Base-by-base conservation (phyloP, 2,888 invertebrate genomes). In the Pherbina coryleti region DNA sequence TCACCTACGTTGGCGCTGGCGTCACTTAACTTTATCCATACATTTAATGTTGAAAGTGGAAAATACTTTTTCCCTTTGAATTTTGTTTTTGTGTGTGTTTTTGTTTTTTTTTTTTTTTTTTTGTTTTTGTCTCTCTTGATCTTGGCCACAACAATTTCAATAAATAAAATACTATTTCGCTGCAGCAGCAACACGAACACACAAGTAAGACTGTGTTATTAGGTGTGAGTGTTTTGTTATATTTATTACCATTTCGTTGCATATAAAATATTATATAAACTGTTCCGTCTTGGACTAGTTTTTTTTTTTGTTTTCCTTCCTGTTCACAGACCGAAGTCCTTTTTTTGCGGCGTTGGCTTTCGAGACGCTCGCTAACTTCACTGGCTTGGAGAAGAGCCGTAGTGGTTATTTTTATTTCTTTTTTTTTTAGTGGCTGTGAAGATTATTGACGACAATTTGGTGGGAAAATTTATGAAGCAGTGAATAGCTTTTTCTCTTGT, bases 391-490 rank as follows among this genome's bases (percentile, higher is more conserved):
- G n/a, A 19, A n/a, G n/a, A n/a, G n/a, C n/a, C n/a, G n/a, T n/a
- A 53, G 7, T 17, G n/a, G 53, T 19, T 53, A 17, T 3, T 31
- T 64, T 31, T 28, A 7, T 64, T 49, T 49, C 28, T 31, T 62
- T 75, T 31, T 69, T 55, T 37, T 17, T 57, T 75, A 19, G 55
- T 73, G 75, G 53, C 75, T 17, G 53, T 17, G n/a, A 17, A 79
- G 83, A 86, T 85, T 87, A 87, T 85, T 85, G 84, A 83, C 82
- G 83, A 84, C 86, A 86, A 86, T 86, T 87, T 87, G 87, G 82
- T 82, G 82, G 53, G 80, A 77, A 84, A 85, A 86, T 87, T 86
- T 86, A 86, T 87, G 82, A 80, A 37, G 69, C 53, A 17, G 19
- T n/a, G 53, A 19, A 53, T 53, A 19, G 19, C 53, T 53, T 5